These are phyloP conservation scores for Otus scops DNA, from an alignment of 2,797 vertebrate species.

Conservation along the genomic window DNA sequence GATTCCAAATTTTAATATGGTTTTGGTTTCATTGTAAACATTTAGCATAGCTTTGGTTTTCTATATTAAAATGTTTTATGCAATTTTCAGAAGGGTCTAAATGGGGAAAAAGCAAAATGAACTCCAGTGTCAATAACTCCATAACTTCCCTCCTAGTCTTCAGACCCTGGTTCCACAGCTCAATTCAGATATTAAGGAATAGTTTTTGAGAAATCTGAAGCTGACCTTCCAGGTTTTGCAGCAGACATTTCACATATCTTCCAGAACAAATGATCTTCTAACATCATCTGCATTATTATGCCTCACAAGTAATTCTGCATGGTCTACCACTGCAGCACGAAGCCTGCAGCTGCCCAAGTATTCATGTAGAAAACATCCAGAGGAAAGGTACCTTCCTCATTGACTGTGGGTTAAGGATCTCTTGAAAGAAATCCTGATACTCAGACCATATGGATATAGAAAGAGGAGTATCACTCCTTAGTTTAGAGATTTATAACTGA, in stretches of 20 bases:
- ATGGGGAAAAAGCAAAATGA: background rate
- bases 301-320: background rate
- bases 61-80: background rate
- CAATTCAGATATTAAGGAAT: background rate
- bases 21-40: slow-evolving; percentile 21
- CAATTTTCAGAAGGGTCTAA: background rate
- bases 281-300: background rate
- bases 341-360: background rate
- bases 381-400: background rate
- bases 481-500: background rate
- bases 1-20: slow-evolving; percentile 13
- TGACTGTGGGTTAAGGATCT: background rate
- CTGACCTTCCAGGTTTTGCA: background rate
- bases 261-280: background rate
- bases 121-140: background rate
- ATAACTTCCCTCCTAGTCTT: background rate
- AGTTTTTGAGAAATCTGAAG: background rate
- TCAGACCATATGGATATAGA: background rate
- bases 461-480: background rate
- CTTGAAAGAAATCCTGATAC: background rate
- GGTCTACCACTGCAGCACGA: background rate
- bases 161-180: background rate
- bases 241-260: background rate
- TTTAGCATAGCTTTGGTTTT: slow-evolving; percentile 1
- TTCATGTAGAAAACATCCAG: background rate